Evolutionary conservation across 2,113 vertebrate genomes (phyloP).

Genomic region (Ascaphus truei): DNA sequence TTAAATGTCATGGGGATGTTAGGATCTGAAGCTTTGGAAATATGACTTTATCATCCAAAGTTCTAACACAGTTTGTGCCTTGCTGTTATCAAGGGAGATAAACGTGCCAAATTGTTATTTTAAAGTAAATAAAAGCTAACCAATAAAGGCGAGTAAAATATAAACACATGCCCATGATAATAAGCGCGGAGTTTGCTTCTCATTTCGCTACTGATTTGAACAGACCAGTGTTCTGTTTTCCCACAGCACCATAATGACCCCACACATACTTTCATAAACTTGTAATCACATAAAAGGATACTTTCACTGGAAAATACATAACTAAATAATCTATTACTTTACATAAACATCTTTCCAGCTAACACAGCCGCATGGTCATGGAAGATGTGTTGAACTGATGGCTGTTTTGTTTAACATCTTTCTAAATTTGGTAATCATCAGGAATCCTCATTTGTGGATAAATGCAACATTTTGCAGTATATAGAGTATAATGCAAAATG

Average conservation of each 20-base stretch:
- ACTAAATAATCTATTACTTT: slow-evolving; percentile 72
- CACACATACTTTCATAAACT: slow-evolving; percentile 76
- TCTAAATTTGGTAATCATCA: not conserved
- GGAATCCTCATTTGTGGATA: not conserved
- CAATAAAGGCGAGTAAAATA: slow-evolving; percentile 76
- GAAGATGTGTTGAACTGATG: not conserved
- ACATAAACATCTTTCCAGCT: slow-evolving; percentile 3
- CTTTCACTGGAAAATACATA: slow-evolving; percentile 73
- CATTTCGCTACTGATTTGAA: slow-evolving; percentile 76
- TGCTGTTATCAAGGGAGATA: slow-evolving; percentile 72
- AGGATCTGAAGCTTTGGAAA: slow-evolving; percentile 55
- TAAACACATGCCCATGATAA: slow-evolving; percentile 74
- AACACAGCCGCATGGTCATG: not conserved
- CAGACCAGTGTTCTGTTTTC: slow-evolving; percentile 68
- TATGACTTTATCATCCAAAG: slow-evolving; percentile 72
- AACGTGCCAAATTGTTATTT: slow-evolving; percentile 77
- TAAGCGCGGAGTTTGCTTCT: slow-evolving; percentile 74
- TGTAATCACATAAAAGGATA: slow-evolving; percentile 75
- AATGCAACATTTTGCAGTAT: too few relatives aligned
- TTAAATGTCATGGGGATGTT: slow-evolving; percentile 29
- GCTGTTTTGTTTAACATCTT: not conserved
- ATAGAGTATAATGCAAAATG: too few relatives aligned
- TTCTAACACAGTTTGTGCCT: slow-evolving; percentile 70
- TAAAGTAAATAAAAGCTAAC: slow-evolving; percentile 78
- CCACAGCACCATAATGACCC: slow-evolving; percentile 78